Evolutionary conservation across 1,140 invertebrate genomes (phyloP).

Genomic region (Manduca sexta): DNA sequence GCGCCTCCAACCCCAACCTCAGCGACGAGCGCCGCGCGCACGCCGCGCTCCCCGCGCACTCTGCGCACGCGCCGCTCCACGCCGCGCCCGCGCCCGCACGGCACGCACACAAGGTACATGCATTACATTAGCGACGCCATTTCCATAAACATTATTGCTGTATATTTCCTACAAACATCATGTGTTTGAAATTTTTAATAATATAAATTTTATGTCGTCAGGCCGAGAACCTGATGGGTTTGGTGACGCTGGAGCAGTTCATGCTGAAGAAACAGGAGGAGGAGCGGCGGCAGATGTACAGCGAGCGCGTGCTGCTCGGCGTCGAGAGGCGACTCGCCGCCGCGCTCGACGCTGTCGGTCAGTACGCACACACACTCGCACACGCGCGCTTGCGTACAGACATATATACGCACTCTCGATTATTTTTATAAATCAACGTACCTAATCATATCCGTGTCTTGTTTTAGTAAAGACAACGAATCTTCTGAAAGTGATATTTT

Average conservation of each 20-base stretch:
- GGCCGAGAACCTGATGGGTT: constrained; percentile 42
- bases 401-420: too few species aligned
- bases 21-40: constrained; percentile 1
- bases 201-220: too few species aligned
- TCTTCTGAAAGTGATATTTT: too few species aligned
- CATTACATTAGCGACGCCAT: background rate
- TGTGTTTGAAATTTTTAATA: too few species aligned
- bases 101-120: background rate
- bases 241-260: constrained; percentile 80
- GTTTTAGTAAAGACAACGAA: too few species aligned
- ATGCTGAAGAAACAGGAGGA: constrained; percentile 83
- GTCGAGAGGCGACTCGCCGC: constrained; percentile 29
- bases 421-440: too few species aligned
- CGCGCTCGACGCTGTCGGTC: constrained; percentile 2
- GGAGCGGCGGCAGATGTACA: constrained; percentile 77
- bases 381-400: too few species aligned
- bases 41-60: constrained; percentile 3
- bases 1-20: too few species aligned
- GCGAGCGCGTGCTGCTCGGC: constrained; percentile 69
- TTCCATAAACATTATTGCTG: too few species aligned
- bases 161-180: too few species aligned
- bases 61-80: background rate
- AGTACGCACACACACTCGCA: background rate
- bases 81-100: background rate
- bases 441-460: too few species aligned